Evolutionary conservation across 2,797 vertebrate species (phyloP).

Genomic region (Spinus olivaceus): DNA sequence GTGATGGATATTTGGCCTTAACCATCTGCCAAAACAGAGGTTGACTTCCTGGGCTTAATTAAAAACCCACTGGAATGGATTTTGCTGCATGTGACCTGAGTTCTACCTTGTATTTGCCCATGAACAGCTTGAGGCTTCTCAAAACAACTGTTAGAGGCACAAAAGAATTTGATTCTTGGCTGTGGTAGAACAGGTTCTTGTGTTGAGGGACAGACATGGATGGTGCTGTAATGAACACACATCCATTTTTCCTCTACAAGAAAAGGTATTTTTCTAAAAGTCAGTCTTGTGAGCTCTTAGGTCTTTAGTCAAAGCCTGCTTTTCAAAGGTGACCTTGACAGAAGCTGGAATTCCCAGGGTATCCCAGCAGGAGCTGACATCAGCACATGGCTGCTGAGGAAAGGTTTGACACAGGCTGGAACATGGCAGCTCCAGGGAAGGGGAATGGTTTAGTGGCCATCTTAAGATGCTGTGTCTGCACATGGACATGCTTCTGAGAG

Average conservation of each 20-base stretch:
- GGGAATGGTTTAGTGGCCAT: background rate
- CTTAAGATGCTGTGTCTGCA: background rate
- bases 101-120: background rate
- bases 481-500: background rate
- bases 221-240: no score
- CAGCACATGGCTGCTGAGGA: accelerated
- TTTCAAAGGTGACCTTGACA: background rate
- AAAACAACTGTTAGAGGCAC: background rate
- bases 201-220: background rate
- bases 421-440: background rate
- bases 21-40: background rate
- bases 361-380: background rate
- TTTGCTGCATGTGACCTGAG: background rate
- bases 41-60: background rate
- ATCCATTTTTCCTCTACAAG: background rate
- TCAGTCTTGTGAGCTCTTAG: background rate
- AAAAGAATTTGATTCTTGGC: background rate
- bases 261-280: background rate
- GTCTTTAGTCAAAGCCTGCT: background rate
- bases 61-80: background rate
- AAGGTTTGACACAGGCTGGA: background rate
- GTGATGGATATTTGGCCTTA: background rate
- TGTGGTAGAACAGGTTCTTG: background rate
- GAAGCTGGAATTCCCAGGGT: background rate
- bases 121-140: background rate